Evolutionary conservation across 1,140 invertebrate genomes (phyloP).

Genomic region (Procambarus clarkii): DNA sequence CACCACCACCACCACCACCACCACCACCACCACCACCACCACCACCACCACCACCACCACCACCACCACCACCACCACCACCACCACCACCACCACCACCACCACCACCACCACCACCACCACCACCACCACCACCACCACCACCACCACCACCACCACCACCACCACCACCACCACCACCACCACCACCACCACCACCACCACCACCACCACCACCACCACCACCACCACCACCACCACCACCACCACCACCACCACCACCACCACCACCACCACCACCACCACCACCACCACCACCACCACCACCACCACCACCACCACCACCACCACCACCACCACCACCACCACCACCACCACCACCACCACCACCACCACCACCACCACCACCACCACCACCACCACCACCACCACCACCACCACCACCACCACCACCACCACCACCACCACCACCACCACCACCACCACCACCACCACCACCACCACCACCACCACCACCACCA

Average conservation of each 20-base stretch:
- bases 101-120: not conserved
- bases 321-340: not conserved
- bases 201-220: not conserved
- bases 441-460: not conserved
- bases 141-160: not conserved
- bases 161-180: not conserved
- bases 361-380: slow-evolving; percentile 1
- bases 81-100: not conserved
- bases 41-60: no score
- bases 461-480: not conserved
- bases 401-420: not conserved
- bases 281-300: slow-evolving; percentile 1
- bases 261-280: not conserved
- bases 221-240: not conserved
- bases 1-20: no score
- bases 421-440: not conserved
- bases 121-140: not conserved
- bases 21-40: no score
- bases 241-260: not conserved
- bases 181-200: not conserved
- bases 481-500: not conserved
- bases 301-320: slow-evolving; percentile 8
- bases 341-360: not conserved
- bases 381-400: slow-evolving; percentile 1
- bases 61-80: not conserved